Conservation (phyloP, 2,888 invertebrate species). For the Beris morrisii region DNA sequence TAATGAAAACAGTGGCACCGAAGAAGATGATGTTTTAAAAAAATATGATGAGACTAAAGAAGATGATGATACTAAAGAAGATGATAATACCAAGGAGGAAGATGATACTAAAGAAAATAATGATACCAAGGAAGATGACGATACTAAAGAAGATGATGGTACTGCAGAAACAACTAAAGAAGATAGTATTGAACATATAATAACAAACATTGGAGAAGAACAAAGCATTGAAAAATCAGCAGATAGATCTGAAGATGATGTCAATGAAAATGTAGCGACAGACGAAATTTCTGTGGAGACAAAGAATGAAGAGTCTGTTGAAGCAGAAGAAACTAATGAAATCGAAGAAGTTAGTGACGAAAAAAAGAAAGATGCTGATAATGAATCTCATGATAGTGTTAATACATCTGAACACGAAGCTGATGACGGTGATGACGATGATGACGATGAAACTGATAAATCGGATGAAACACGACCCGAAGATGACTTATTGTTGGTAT, state of each 20-base stretch:
- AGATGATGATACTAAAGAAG: constrained; percentile 38
- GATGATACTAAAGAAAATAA: constrained; percentile 38
- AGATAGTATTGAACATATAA: background rate
- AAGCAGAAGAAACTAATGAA: constrained; percentile 50
- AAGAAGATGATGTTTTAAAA: constrained; percentile 42
- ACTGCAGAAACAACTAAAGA: constrained; percentile 40
- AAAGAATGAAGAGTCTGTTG: constrained; percentile 46
- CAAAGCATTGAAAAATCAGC: background rate
- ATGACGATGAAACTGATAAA: constrained; percentile 43
- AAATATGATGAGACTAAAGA: constrained; percentile 39
- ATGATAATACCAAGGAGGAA: constrained; percentile 34
- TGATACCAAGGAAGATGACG: constrained; percentile 31
- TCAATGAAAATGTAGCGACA: constrained; percentile 41
- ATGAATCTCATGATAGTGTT: constrained; percentile 52
- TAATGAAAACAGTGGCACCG: constrained; percentile 34
- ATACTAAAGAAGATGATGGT: constrained; percentile 9
- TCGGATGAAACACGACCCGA: constrained; percentile 62
- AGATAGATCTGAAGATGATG: constrained; percentile 43
- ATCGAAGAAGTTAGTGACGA: constrained; percentile 51
- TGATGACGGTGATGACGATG: constrained; percentile 30
- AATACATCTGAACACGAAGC: constrained; percentile 41
- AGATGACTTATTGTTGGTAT: constrained; percentile 50
- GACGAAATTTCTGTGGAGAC: constrained; percentile 58
- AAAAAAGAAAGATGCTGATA: constrained; percentile 47
- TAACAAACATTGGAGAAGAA: background rate